These are phyloP conservation scores for Myanophis thanlyinensis DNA, from an alignment of 2,113 vertebrate genomes.

Conservation along the genomic window DNA sequence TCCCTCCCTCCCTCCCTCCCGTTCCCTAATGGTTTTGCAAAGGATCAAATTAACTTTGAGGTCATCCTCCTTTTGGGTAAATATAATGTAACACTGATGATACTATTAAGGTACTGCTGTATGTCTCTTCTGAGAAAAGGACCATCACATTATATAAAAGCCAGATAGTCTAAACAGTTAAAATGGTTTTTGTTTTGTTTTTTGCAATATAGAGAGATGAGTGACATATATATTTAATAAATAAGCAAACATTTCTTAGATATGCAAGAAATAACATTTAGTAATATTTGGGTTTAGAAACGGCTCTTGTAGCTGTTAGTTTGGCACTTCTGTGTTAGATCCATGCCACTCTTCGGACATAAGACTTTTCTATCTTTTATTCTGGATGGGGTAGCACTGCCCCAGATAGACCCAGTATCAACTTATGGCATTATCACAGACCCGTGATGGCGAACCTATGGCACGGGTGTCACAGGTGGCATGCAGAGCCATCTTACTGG, in stretches of 20 bases:
- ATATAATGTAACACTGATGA: not conserved
- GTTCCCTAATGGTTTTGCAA: not conserved
- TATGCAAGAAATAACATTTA: not conserved
- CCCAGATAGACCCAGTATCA: not conserved
- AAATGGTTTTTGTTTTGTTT: too few species aligned
- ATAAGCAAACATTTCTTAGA: not conserved
- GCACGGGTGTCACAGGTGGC: too few species aligned
- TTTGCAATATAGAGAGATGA: not conserved
- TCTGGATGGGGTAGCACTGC: not conserved
- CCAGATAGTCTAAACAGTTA: not conserved
- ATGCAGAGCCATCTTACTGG: too few species aligned
- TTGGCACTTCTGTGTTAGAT: not conserved
- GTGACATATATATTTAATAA: not conserved
- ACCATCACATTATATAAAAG: not conserved
- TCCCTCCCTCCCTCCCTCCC: not conserved
- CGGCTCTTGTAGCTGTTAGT: not conserved
- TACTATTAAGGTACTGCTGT: not conserved
- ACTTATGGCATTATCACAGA: not conserved
- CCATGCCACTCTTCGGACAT: not conserved
- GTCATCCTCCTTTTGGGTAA: not conserved
- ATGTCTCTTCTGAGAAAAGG: not conserved
- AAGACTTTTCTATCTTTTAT: not conserved
- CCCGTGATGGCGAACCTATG: too few species aligned
- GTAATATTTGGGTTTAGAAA: not conserved
- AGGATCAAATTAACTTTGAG: not conserved